Base-by-base conservation (phyloP, 2,888 invertebrate genomes). In the Scaptomyza cyrtandrae region DNA sequence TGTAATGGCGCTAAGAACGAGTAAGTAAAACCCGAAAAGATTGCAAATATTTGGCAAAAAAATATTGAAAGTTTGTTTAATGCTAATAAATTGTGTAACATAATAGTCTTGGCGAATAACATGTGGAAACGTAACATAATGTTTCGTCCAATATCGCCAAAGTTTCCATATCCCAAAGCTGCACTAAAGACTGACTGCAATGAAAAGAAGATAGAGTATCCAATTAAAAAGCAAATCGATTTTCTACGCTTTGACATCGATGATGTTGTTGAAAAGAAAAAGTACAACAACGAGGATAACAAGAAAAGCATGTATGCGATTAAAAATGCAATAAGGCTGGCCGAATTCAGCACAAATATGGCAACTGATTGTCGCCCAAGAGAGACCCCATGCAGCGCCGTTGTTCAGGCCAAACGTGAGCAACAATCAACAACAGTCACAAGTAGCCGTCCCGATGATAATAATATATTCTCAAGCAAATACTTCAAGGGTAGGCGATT, bases 111-210 rank as follows among this genome's bases (percentile, higher is more conserved):
- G 5, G 4, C 1, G 0, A 10, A 16, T 41, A 0, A 10, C 13
- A 13, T 44, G 0, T 44, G 19, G 44, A 13, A 6, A 9, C 59
- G 48, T 7, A 19, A 39, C 16, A 49, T 37, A 1, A 37, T 55
- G 2, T 33, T 53, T 9, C 33, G 59, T 1, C 39, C 46, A 9
- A 13, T 19, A 9, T 3, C 49, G 16, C 53, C 68, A 0, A 61
- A 37, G 24, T 68, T 71, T 43, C 68, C 68, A 3, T 71, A 13
- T 43, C 70, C 70, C 1, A 24, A 19, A 3, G n/a, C n/a, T 3
- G 41, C 52, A 29, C 6, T 29, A n/a, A n/a, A n/a, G n/a, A n/a
- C n/a, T n/a, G n/a, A n/a, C n/a, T n/a, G 29, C 29, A 29, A 29
- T 9, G 33, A 31, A 1, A 6, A 31, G 31, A 6, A n/a, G 6